Evolutionary conservation across 2,113 vertebrate species (phyloP).

Genomic region (Alouatta palliata): DNA sequence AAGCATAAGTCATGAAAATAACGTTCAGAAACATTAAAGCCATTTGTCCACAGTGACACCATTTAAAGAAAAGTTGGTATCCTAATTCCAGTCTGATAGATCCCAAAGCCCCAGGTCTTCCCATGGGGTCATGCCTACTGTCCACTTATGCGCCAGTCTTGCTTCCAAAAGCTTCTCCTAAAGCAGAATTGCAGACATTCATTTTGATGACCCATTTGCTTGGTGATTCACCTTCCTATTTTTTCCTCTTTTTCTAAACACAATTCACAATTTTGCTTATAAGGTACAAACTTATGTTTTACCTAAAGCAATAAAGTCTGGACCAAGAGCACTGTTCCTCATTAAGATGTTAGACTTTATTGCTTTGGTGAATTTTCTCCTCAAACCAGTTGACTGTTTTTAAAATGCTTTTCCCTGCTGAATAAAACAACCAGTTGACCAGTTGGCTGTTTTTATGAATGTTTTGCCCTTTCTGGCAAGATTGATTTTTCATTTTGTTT

Average conservation of each 20-base stretch:
- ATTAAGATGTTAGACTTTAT: not conserved
- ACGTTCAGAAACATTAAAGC: not conserved
- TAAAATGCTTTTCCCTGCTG: not conserved
- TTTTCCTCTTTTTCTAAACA: not conserved
- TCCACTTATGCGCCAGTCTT: not conserved
- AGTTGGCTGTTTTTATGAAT: not conserved
- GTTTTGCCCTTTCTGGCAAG: not conserved
- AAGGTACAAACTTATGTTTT: not conserved
- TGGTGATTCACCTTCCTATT: not conserved
- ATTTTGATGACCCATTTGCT: not conserved
- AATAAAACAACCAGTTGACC: not conserved
- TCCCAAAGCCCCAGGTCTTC: not conserved
- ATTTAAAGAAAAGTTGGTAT: not conserved
- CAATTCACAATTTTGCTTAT: not conserved
- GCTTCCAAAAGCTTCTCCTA: not conserved
- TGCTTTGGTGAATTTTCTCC: not conserved
- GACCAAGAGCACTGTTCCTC: not conserved
- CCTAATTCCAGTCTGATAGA: not conserved
- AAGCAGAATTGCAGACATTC: not conserved
- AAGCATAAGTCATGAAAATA: not conserved
- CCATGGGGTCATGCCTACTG: not conserved
- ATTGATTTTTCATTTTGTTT: not conserved
- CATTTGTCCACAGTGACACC: not conserved
- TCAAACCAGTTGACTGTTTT: not conserved
- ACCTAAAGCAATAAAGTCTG: not conserved